phyloP scores from a whole-genome alignment of 2,888 invertebrate species.

The Agonopterix arenella region DNA sequence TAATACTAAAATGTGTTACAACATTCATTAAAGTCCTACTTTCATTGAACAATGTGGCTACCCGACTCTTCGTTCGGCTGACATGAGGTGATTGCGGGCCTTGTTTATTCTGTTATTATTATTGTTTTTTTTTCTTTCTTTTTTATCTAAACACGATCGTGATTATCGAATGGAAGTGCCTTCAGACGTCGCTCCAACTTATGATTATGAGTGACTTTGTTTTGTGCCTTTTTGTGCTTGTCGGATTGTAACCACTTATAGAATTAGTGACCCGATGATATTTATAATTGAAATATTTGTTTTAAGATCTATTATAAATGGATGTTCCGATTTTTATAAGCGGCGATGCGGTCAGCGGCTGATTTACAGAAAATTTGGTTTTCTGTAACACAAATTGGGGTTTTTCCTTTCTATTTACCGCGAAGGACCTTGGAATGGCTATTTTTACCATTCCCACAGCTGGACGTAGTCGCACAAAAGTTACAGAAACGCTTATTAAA shows the following conservation, averaged over 20 bases:
- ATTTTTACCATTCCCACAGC: too few relatives aligned
- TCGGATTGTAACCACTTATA: slow-evolving; percentile 32
- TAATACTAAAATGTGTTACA: too few relatives aligned
- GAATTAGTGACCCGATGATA: slow-evolving; percentile 25
- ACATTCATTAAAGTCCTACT: too few relatives aligned
- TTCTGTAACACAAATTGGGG: too few relatives aligned
- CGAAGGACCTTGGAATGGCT: too few relatives aligned
- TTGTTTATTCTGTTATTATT: slow-evolving; percentile 72
- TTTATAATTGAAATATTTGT: slow-evolving; percentile 13
- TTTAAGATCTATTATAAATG: not conserved
- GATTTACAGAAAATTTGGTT: too few relatives aligned
- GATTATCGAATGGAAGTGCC: slow-evolving; percentile 58
- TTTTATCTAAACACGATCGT: slow-evolving; percentile 73
- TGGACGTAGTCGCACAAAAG: too few relatives aligned
- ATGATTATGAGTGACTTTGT: slow-evolving; percentile 32
- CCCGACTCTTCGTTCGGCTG: slow-evolving; percentile 37
- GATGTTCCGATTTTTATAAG: too few relatives aligned
- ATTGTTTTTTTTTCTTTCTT: slow-evolving; percentile 29
- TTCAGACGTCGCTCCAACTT: slow-evolving; percentile 37
- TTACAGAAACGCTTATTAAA: too few relatives aligned
- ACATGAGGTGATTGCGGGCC: slow-evolving; percentile 66
- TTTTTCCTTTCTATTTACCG: too few relatives aligned
- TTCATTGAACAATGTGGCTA: slow-evolving; percentile 16
- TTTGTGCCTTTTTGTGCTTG: slow-evolving; percentile 23
- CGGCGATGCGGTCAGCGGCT: too few relatives aligned